Percentiles rank a stretch among this genome's conserved stretches.
phyloP scores from a whole-genome alignment of 2,113 vertebrate genomes.

The Podarcis raffonei region DNA sequence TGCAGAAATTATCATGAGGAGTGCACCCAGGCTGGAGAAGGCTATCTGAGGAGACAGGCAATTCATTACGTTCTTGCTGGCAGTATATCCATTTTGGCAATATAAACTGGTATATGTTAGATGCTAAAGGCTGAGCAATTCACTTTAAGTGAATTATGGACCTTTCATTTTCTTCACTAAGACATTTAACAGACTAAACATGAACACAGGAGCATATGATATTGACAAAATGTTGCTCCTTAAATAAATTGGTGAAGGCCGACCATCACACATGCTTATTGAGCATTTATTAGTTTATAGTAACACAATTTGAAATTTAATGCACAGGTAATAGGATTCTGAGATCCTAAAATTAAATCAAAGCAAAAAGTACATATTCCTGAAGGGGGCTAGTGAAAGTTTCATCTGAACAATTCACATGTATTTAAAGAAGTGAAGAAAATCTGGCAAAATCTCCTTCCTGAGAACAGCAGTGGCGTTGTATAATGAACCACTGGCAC shows the following conservation, averaged over 20 bases:
- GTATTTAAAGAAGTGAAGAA: neutral
- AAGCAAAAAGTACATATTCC: neutral
- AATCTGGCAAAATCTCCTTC: neutral
- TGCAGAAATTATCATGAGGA: slow-evolving; percentile 25
- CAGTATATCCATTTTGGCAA: neutral
- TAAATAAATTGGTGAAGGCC: neutral
- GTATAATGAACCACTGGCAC: neutral
- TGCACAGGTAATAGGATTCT: slow-evolving; percentile 5
- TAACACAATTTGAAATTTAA: slow-evolving; percentile 8
- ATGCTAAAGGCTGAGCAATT: slow-evolving; percentile 29
- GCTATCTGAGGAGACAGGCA: slow-evolving; percentile 7
- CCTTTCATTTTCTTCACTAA: slow-evolving; percentile 29
- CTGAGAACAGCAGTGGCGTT: neutral
- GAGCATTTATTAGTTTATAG: slow-evolving; percentile 1
- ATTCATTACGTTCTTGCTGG: slow-evolving; percentile 22
- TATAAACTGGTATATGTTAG: slow-evolving; percentile 29
- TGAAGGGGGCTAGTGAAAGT: neutral
- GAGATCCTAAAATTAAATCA: neutral
- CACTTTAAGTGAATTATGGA: neutral
- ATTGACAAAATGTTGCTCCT: slow-evolving; percentile 1
- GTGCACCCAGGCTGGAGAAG: neutral
- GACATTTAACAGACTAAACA: slow-evolving; percentile 12
- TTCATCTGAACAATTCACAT: neutral
- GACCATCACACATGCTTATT: neutral
- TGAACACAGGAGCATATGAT: neutral